phyloP scores from a whole-genome alignment of 2,797 vertebrate genomes.

The Poeciliopsis paucimaculata region DNA sequence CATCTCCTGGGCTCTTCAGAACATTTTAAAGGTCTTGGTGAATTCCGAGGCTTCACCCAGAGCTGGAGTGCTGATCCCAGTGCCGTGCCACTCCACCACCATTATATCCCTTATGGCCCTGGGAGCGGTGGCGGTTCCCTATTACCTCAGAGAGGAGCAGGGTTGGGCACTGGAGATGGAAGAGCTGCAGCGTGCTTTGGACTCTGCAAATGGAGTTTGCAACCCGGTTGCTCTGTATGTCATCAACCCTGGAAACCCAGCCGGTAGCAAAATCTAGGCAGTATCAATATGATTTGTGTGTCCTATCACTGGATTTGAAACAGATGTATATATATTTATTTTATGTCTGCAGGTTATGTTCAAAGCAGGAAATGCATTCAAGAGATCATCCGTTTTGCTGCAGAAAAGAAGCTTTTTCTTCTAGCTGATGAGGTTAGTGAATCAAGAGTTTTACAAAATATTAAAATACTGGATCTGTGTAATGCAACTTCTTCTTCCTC shows the following conservation, averaged over 20 bases:
- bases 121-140: slow-evolving; percentile 70
- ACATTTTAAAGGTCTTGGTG: slow-evolving; percentile 69
- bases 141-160: slow-evolving; percentile 76
- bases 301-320: background rate
- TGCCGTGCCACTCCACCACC: slow-evolving; percentile 52
- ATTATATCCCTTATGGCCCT: slow-evolving; percentile 18
- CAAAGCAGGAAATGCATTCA: slow-evolving; percentile 86
- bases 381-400: slow-evolving; percentile 88
- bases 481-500: background rate
- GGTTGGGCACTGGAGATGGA: slow-evolving; percentile 76
- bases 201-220: slow-evolving; percentile 62
- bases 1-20: slow-evolving; percentile 52
- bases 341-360: slow-evolving; percentile 79
- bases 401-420: slow-evolving; percentile 86
- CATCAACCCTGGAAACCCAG: slow-evolving; percentile 83
- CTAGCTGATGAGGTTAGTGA: slow-evolving; percentile 88
- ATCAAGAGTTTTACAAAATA: background rate
- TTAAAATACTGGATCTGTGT: background rate
- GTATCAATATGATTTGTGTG: background rate
- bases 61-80: slow-evolving; percentile 73
- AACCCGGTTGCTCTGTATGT: slow-evolving; percentile 76
- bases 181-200: slow-evolving; percentile 71
- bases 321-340: background rate
- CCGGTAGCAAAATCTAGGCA: slow-evolving; percentile 62
- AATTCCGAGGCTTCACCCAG: slow-evolving; percentile 36